Conservation (phyloP, 2,888 invertebrate genomes). For the Phoenoteleia sp. region DNA sequence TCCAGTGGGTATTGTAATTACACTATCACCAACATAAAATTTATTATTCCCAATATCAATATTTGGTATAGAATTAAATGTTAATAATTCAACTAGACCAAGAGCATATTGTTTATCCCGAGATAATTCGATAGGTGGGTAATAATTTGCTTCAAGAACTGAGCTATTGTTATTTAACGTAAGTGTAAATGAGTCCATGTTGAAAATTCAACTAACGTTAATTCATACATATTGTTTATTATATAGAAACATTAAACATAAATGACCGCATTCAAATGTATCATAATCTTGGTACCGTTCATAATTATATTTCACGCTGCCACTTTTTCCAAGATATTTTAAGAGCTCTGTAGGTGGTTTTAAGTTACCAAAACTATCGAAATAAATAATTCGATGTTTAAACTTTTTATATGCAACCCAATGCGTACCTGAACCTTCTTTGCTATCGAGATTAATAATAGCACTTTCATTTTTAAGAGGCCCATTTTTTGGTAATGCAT, state of each 20-base stretch:
- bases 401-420: constrained; percentile 76
- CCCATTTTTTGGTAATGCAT: constrained; percentile 67
- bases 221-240: not conserved
- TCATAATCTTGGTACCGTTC: constrained; percentile 77
- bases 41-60: constrained; percentile 80
- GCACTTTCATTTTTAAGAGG: constrained; percentile 19
- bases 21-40: constrained; percentile 74
- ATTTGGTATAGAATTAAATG: constrained; percentile 81
- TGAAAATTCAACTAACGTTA: constrained; percentile 56
- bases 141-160: constrained; percentile 5
- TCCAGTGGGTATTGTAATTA: constrained; percentile 76
- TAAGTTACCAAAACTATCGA: constrained; percentile 83
- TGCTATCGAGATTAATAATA: constrained; percentile 42
- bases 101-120: constrained; percentile 74
- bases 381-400: constrained; percentile 79
- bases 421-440: constrained; percentile 79
- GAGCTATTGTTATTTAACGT: not conserved
- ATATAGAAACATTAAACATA: constrained; percentile 14
- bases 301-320: constrained; percentile 77
- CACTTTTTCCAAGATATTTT: constrained; percentile 68
- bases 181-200: constrained; percentile 70
- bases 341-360: constrained; percentile 80
- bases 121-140: constrained; percentile 60
- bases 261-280: constrained; percentile 72
- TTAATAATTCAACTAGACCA: constrained; percentile 79